These are phyloP conservation scores for Vollenhovia emeryi DNA, from an alignment of 1,140 invertebrate species.

Conservation along the genomic window DNA sequence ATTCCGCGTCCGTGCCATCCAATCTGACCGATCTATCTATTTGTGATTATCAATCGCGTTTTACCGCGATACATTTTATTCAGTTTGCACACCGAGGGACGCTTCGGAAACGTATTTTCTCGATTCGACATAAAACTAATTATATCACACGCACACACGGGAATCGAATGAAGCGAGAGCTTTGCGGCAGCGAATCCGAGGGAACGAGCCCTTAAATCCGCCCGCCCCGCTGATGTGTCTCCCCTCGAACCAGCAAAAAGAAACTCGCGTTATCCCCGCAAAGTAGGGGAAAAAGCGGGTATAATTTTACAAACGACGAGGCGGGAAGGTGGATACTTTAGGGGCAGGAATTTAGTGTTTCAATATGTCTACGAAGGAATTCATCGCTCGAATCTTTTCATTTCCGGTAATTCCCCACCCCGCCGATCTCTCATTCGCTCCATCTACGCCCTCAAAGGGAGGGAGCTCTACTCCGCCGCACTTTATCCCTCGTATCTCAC, in stretches of 20 bases:
- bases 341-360: conserved; percentile 22
- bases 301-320: background rate
- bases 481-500: conserved; percentile 13
- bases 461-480: background rate
- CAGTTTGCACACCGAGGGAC: background rate
- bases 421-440: conserved; percentile 9
- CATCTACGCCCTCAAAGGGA: conserved; percentile 11
- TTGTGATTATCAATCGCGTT: conserved; percentile 37
- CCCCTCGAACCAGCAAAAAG: background rate
- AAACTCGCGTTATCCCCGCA: background rate
- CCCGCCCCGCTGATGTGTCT: background rate
- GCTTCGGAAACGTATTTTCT: conserved; percentile 3
- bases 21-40: background rate
- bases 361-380: background rate
- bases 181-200: background rate
- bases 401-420: conserved; percentile 43
- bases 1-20: background rate
- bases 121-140: conserved; percentile 14
- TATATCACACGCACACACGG: conserved; percentile 4
- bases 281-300: background rate
- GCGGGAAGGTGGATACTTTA: background rate
- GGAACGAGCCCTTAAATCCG: conserved; percentile 13
- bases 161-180: background rate
- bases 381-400: conserved; percentile 38
- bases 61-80: background rate